phyloP scores from a whole-genome alignment of 2,797 vertebrate species.

The Lutjanus campechanus region DNA sequence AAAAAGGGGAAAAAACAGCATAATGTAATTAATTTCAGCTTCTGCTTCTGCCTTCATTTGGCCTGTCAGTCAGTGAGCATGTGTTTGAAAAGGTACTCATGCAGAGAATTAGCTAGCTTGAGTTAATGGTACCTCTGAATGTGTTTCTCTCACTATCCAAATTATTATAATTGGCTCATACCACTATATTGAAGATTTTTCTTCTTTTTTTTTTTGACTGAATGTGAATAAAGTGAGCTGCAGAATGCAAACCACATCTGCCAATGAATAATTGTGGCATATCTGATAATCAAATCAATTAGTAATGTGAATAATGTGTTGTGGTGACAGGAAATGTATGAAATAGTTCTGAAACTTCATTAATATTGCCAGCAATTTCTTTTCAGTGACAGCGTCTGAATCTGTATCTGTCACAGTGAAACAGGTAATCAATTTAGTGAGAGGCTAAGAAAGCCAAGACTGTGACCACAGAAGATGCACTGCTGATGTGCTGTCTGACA shows the following conservation, averaged over 20 bases:
- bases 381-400: conserved; percentile 10
- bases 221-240: conserved; percentile 43
- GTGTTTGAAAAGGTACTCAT: conserved; percentile 69
- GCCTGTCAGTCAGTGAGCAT: conserved; percentile 70
- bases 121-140: conserved; percentile 64
- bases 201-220: conserved; percentile 13
- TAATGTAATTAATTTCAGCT: conserved; percentile 67
- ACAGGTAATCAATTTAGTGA: conserved; percentile 39
- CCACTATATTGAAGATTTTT: conserved; percentile 43
- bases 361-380: conserved; percentile 26
- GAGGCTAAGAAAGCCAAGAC: conserved; percentile 34
- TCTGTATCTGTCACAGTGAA: conserved; percentile 27
- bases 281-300: conserved; percentile 48
- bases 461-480: conserved; percentile 39
- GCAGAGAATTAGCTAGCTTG: conserved; percentile 73
- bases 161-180: conserved; percentile 72
- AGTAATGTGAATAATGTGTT: conserved; percentile 28
- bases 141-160: conserved; percentile 56
- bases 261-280: conserved; percentile 18
- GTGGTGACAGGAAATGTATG: conserved; percentile 36
- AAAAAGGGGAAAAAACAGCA: conserved; percentile 10
- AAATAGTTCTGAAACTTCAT: conserved; percentile 43
- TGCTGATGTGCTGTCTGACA: conserved; percentile 52
- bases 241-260: conserved; percentile 23
- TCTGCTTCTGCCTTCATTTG: conserved; percentile 70